These are phyloP conservation scores for Garrulus glandarius DNA, from an alignment of 2,797 vertebrate genomes.

Conservation along the genomic window DNA sequence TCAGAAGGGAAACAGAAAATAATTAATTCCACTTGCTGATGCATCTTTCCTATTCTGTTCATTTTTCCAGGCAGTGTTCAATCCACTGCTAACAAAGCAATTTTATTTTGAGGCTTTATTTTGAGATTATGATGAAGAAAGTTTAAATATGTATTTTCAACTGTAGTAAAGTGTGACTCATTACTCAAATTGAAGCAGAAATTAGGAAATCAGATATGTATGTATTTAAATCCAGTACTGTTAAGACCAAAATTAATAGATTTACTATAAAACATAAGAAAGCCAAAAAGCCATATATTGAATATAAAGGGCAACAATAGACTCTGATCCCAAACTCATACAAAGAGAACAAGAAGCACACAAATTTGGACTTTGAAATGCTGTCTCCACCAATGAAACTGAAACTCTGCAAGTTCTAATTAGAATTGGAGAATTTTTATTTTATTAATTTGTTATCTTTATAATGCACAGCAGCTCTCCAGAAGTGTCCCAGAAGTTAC, in stretches of 20 bases:
- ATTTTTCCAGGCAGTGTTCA: neutral
- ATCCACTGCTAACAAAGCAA: neutral
- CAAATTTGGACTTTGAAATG: neutral
- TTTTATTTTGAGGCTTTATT: neutral
- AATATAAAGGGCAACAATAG: neutral
- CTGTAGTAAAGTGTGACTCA: neutral
- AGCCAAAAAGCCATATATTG: neutral
- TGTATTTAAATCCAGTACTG: neutral
- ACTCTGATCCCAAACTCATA: neutral
- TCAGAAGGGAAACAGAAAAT: neutral
- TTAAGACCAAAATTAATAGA: neutral
- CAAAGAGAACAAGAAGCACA: neutral
- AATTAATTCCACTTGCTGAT: neutral
- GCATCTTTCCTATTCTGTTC: neutral
- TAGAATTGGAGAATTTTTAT: neutral
- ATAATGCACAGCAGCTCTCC: neutral
- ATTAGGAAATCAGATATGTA: neutral
- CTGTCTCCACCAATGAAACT: neutral
- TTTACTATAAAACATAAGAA: neutral
- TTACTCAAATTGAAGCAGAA: neutral
- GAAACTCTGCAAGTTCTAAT: neutral
- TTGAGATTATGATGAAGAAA: neutral
- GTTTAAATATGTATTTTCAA: neutral
- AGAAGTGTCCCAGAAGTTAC: neutral
- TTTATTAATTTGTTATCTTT: neutral